Evolutionary conservation across 1,140 invertebrate genomes (phyloP), one percentile per base, ranked within the genome.

Genomic region (Phocides pigmalion): DNA sequence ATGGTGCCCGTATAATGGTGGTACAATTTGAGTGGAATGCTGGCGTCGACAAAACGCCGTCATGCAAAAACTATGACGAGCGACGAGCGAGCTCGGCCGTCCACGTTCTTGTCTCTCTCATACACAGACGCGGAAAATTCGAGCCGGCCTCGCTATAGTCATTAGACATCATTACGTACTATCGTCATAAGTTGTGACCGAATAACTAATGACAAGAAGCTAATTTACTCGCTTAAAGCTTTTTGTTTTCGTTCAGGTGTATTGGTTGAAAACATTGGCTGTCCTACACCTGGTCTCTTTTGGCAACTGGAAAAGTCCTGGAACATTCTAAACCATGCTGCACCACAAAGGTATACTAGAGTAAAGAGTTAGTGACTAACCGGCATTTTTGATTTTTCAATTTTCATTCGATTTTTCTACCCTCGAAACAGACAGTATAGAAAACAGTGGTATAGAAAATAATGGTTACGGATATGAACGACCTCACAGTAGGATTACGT

Each of bases 11-110:
- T 15, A 65, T 19, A 37, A 22, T 12, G 63, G 49, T 41, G 41
- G 69, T 64, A 68, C 65, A 82, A 81, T 85, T 88, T 84, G 67
- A 73, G 62, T 58, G 82, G 83, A 86, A 86, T 84, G 82, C 70
- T 66, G 67, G 62, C 72, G 62, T 56, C 66, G 74, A 66, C 73
- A 70, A 71, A 73, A 68, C 70, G 59, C 53, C 54, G 58, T 61
- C 47, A 64, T 35, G 77, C 72, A 88, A 88, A 88, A 88, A 88
- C 83, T 84, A 80, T 79, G 73, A 79, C 72, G 68, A 62, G 47
- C 9, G 73, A 79, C 72, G 68, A 62, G 47, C 9, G 8, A 61
- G 50, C 70, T 66, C 42, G 58, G 37, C 22, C 37, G 47, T 15
- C 32, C 14, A 25, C 17, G 35, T 59, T 63, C 39, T 68, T 64